Evolutionary conservation across 2,888 invertebrate genomes (phyloP), one percentile per base, ranked within the genome.

Genomic region (Ochlodes sylvanus): DNA sequence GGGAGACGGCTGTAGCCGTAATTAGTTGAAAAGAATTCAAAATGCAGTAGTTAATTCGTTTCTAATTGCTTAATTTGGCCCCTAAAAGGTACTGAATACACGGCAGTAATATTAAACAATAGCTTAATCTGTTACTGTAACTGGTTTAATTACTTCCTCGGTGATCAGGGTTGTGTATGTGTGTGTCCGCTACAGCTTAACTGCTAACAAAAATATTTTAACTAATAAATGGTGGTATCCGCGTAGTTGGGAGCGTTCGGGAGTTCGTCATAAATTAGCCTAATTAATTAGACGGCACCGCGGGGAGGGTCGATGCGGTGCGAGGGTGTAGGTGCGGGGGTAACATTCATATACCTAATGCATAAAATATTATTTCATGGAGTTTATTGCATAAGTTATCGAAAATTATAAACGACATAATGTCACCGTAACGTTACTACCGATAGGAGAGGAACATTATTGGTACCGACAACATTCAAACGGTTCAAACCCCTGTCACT

Each of bases 71-170:
- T 47, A 17, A 47, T 47, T 17, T 7, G 7, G 6, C 9, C 44
- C n/a, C 15, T 7, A 9, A 17, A 47, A 17, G 17, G 44, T 17
- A 47, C 44, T 47, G 44, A 17, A 57, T 50, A 19, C 50, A 56
- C 56, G 44, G 32, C 21, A 10, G 6, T 17, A 19, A 47, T 56
- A 19, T 27, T 56, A 15, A 64, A 47, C 19, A 64, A 64, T 64
- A 15, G 55, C 63, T 63, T 63, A 63, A 63, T 63, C 63, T 47
- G 32, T 10, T n/a, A n/a, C n/a, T n/a, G n/a, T n/a, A n/a, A n/a
- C 55, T 34, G 32, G 55, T 56, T 56, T 64, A 64, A 57, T 64
- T 47, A 47, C 44, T 47, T 47, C 44, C 44, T 15, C 44, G 44
- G 17, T 17, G 44, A n/a, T 38, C 38, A 10, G 9, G 38, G 10